These are phyloP conservation scores for Anoplopoma fimbria DNA, from an alignment of 2,113 vertebrate genomes.

Conservation along the genomic window DNA sequence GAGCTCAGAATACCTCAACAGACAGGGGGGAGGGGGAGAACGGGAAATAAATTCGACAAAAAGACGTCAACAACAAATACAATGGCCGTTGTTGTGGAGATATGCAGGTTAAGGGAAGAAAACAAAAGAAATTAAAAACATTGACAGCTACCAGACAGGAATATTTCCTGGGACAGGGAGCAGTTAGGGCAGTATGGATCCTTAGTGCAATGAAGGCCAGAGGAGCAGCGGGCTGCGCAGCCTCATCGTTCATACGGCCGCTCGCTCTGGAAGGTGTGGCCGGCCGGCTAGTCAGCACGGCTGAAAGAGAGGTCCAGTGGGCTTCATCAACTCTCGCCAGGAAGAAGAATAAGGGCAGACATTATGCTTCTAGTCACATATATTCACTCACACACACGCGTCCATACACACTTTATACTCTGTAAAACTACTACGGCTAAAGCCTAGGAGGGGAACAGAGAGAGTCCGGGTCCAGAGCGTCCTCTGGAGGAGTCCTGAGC, in stretches of 20 bases:
- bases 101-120: slow-evolving; percentile 39
- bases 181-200: slow-evolving; percentile 78
- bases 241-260: slow-evolving; percentile 45
- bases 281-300: slow-evolving; percentile 33
- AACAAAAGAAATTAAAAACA: slow-evolving; percentile 40
- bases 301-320: slow-evolving; percentile 56
- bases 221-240: slow-evolving; percentile 47
- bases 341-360: slow-evolving; percentile 66
- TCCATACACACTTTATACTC: slow-evolving; percentile 57
- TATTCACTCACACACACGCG: slow-evolving; percentile 21
- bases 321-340: slow-evolving; percentile 55
- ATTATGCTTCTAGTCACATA: slow-evolving; percentile 59
- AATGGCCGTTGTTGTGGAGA: slow-evolving; percentile 60
- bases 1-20: slow-evolving; percentile 67
- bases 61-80: slow-evolving; percentile 50
- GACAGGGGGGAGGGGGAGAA: background rate
- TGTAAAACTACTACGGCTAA: slow-evolving; percentile 72
- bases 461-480: slow-evolving; percentile 65
- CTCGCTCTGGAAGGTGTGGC: slow-evolving; percentile 60
- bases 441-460: slow-evolving; percentile 46
- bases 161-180: slow-evolving; percentile 56
- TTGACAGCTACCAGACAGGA: slow-evolving; percentile 67
- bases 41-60: background rate
- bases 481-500: slow-evolving; percentile 83
- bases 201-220: slow-evolving; percentile 83